Conservation (phyloP, 2,888 invertebrate species). For the Tiphia femorata region DNA sequence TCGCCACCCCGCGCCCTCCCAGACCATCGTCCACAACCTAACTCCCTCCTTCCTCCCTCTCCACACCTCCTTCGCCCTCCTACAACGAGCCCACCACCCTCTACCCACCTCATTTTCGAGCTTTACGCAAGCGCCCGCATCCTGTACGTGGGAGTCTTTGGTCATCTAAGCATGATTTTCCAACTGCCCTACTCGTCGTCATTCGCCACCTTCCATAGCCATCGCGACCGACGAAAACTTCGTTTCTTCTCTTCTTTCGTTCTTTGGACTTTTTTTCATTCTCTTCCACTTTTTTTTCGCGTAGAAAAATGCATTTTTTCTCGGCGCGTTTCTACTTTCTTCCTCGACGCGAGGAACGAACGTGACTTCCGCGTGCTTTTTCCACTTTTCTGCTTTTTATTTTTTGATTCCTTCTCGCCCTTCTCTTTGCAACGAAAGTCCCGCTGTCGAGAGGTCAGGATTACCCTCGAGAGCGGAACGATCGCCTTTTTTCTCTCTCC, state of each 20-base stretch:
- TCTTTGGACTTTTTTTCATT: conserved; percentile 13
- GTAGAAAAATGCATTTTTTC: not conserved
- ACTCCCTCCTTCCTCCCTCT: conserved; percentile 39
- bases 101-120: conserved; percentile 64
- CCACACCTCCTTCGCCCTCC: conserved; percentile 41
- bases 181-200: conserved; percentile 21
- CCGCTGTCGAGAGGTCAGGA: too few species aligned
- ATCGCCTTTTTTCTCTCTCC: too few species aligned
- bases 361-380: too few species aligned
- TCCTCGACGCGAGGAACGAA: too few species aligned
- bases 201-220: too few species aligned
- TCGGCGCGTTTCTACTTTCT: not conserved
- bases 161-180: conserved; percentile 49
- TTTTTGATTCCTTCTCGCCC: too few species aligned
- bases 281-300: conserved; percentile 4
- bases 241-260: conserved; percentile 9
- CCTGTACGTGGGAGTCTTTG: conserved; percentile 44
- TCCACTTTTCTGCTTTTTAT: too few species aligned
- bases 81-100: conserved; percentile 34
- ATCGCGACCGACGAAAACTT: too few species aligned
- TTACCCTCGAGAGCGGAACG: too few species aligned
- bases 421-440: too few species aligned
- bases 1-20: conserved; percentile 44
- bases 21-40: conserved; percentile 45
- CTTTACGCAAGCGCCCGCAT: conserved; percentile 64